Percentiles rank a stretch among this genome's conserved stretches.
Conservation (phyloP, 2,113 vertebrate genomes). For the Stigmatopora nigra region DNA sequence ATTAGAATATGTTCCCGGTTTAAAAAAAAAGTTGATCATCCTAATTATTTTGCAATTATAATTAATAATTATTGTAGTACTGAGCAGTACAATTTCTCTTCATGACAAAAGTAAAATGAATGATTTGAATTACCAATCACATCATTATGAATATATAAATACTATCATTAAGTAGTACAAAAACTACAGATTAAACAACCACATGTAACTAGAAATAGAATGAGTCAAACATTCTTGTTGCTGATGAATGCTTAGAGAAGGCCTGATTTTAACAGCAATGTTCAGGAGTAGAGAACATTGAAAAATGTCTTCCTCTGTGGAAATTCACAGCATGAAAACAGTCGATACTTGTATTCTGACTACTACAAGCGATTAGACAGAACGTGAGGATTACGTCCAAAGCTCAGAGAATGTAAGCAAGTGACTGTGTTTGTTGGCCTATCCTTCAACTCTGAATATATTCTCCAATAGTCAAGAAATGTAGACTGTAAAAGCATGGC, state of each 20-base stretch:
- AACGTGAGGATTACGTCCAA: neutral
- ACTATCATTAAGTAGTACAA: neutral
- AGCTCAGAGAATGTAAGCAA: neutral
- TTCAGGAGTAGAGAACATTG: neutral
- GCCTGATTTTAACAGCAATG: neutral
- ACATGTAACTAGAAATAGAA: neutral
- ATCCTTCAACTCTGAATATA: neutral
- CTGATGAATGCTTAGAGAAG: neutral
- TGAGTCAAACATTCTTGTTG: neutral
- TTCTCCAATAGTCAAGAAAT: neutral
- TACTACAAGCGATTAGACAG: neutral
- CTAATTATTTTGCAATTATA: neutral
- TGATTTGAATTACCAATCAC: neutral
- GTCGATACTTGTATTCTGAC: neutral
- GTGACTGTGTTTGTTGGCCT: neutral
- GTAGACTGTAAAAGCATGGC: neutral
- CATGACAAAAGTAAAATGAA: neutral
- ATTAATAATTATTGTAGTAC: neutral
- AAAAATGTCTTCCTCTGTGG: neutral
- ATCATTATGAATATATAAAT: neutral
- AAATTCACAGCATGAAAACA: neutral
- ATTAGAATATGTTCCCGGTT: neutral
- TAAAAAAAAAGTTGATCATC: neutral
- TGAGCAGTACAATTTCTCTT: neutral
- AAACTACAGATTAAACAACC: neutral